Evolutionary conservation across 2,113 vertebrate species (phyloP).

Genomic region (Panurus biarmicus): DNA sequence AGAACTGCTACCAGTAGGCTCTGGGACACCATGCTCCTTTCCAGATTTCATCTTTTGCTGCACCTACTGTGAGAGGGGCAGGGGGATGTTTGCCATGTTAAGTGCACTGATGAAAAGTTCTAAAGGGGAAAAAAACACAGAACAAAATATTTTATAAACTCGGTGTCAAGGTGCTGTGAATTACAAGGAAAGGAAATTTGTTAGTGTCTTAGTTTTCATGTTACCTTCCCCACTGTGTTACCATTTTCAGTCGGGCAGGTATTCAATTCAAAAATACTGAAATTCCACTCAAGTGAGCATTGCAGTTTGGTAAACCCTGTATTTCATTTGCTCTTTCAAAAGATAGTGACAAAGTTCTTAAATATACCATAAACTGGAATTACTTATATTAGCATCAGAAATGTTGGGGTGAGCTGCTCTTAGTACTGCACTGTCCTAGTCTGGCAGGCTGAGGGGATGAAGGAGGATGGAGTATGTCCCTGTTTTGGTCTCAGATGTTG

Average conservation of each 20-base stretch:
- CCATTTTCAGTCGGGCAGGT: not conserved
- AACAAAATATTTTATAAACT: not conserved
- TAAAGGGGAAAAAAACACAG: not conserved
- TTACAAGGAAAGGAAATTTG: not conserved
- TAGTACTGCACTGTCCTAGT: not conserved
- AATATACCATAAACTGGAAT: not conserved
- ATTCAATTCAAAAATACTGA: not conserved
- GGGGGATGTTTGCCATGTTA: not conserved
- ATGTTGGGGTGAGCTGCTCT: not conserved
- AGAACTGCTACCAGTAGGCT: not conserved
- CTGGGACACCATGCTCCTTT: not conserved
- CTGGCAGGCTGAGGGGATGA: not conserved
- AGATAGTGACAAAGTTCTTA: not conserved
- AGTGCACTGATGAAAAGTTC: not conserved
- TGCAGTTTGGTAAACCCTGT: not conserved
- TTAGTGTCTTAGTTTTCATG: not conserved
- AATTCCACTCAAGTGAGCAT: not conserved
- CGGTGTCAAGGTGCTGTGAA: not conserved
- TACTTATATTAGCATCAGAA: not conserved
- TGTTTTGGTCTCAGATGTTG: not conserved
- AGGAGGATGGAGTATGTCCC: not conserved
- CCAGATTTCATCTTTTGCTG: not conserved
- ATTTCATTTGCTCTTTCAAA: not conserved
- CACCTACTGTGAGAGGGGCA: not conserved
- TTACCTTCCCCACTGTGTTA: not conserved